A percentile compares a stretch with the other conserved stretches of the same genome.
These are phyloP conservation scores for Anthophora plumipes DNA, from an alignment of 2,888 invertebrate species.

Conservation along the genomic window DNA sequence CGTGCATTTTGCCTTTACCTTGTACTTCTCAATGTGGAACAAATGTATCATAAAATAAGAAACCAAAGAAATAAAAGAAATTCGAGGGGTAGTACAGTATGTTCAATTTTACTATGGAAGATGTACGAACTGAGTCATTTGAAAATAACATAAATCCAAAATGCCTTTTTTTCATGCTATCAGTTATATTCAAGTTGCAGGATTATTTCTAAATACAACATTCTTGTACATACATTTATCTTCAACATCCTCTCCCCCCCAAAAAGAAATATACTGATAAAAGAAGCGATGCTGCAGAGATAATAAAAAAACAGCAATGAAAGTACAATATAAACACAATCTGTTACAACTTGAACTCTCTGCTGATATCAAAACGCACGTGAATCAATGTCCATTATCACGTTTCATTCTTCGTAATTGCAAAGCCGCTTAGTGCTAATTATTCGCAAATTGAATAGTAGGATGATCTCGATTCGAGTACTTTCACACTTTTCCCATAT, in stretches of 20 bases:
- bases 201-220: too few relatives aligned
- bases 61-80: neutral
- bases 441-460: slow-evolving; percentile 25
- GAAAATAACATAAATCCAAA: too few relatives aligned
- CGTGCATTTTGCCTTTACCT: neutral
- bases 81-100: neutral
- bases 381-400: neutral
- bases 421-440: slow-evolving; percentile 5
- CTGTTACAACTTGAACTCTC: neutral
- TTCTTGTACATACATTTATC: too few relatives aligned
- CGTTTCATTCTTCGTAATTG: slow-evolving; percentile 13
- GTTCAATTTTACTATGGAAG: too few relatives aligned
- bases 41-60: neutral
- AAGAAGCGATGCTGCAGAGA: neutral
- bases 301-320: neutral
- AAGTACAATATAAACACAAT: neutral
- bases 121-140: too few relatives aligned
- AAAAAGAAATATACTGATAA: neutral
- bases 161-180: too few relatives aligned
- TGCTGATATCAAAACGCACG: neutral
- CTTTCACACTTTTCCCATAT: neutral
- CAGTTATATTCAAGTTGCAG: too few relatives aligned
- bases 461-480: neutral
- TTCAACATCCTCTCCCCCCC: too few relatives aligned
- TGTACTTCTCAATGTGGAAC: neutral